Evolutionary conservation across 2,113 vertebrate genomes (phyloP), one percentile per base, ranked within the genome.

Genomic region (Cisticola juncidis): DNA sequence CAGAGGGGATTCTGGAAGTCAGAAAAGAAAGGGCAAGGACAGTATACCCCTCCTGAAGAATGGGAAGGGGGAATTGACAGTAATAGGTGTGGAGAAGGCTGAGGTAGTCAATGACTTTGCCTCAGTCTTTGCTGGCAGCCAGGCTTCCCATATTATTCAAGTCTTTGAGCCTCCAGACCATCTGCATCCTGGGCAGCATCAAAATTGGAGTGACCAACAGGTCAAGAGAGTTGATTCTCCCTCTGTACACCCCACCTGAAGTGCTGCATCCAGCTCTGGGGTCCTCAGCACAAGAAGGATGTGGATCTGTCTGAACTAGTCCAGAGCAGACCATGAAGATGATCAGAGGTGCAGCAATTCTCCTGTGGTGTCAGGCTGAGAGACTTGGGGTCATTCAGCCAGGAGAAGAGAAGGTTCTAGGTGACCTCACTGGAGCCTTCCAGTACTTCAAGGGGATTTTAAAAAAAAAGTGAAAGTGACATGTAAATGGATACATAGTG

Each of bases 391-490:
- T 36, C 23, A 29, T 51, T 58, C 23, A 81, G 51, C 33, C 36
- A 24, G 50, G 23, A 65, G 33, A 44, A 58, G 22, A 44, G 45
- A 60, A 53, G 17, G n/a, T 11, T 60, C n/a, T 14, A 29, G 26
- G 9, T 51, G 7, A 38, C 24, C 13, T 60, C n/a, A 9, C 0
- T 29, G 28, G 5, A 7, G 5, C 24, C 16, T 45, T 74, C 23
- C 23, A n/a, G 60, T 73, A 17, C 23, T 51, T 74, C 20, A 51
- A 45, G 11, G 11, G 11, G 24, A 45, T 66, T 45, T 60, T 18
- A 5, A 58, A 38, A 53, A 44, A 64, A 40, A 28, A 45, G 5
- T 20, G 14, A 23, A 28, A 66, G 4, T 45, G 28, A n/a, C 23
- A 45, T 88, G 36, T 58, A 21, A 48, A 21, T 20, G 26, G 23